Evolutionary conservation across 2,888 invertebrate species (phyloP).

Genomic region (Heliconius cydno): DNA sequence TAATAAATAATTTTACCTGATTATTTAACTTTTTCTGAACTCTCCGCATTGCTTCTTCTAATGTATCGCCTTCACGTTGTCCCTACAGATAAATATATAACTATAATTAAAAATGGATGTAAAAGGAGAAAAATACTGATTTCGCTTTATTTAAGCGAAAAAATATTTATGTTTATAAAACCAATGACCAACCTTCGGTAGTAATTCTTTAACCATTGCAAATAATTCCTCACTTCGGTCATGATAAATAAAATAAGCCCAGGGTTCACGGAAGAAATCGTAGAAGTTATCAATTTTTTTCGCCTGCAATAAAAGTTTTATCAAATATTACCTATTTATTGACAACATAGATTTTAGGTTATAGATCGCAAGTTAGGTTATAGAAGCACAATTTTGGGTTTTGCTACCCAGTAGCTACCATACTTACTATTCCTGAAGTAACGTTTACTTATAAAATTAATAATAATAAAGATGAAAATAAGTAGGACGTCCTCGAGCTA

Average conservation of each 20-base stretch:
- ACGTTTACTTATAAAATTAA: too few species aligned
- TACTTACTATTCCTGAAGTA: too few species aligned
- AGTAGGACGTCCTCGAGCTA: too few species aligned
- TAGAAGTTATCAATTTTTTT: constrained; percentile 86
- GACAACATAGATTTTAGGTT: too few species aligned
- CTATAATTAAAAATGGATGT: background rate
- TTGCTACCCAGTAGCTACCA: background rate
- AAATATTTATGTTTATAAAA: background rate
- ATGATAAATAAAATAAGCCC: constrained; percentile 86
- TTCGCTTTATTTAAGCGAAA: background rate
- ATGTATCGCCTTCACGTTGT: constrained; percentile 58
- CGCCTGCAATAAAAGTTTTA: constrained; percentile 54
- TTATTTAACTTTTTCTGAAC: constrained; percentile 51
- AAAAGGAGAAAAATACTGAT: background rate
- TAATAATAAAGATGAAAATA: background rate
- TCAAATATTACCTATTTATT: too few species aligned
- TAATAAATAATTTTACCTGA: constrained; percentile 31
- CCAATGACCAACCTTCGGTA: constrained; percentile 63
- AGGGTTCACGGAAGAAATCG: constrained; percentile 85
- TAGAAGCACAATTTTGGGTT: background rate
- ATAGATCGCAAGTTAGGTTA: too few species aligned
- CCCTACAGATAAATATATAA: constrained; percentile 50
- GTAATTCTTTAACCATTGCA: constrained; percentile 70
- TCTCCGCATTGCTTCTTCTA: constrained; percentile 58
- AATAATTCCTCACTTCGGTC: constrained; percentile 81